phyloP scores from a whole-genome alignment of 2,113 vertebrate genomes.

The Brachirus orientalis region DNA sequence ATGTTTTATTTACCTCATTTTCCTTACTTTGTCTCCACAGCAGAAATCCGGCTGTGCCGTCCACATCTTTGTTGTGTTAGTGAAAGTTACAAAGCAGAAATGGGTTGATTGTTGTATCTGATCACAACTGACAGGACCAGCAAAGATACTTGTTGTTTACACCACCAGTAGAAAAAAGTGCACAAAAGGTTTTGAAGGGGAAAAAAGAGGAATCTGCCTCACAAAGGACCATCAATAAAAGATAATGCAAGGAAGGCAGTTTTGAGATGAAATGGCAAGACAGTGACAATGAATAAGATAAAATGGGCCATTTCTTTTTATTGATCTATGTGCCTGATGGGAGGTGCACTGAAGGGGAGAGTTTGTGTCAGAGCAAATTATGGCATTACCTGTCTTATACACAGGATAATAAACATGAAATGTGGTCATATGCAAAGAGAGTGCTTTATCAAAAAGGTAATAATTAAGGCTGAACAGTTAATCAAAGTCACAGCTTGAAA shows the following conservation, averaged over 20 bases:
- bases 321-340: conserved; percentile 24
- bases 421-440: not conserved
- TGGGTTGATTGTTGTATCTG: conserved; percentile 18
- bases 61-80: not conserved
- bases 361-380: conserved; percentile 1
- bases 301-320: conserved; percentile 46
- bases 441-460: too few relatives aligned
- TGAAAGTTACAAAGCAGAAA: conserved; percentile 7
- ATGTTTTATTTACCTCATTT: conserved; percentile 13
- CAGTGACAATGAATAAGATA: conserved; percentile 53
- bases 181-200: conserved; percentile 24
- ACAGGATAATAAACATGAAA: not conserved
- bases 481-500: too few relatives aligned
- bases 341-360: conserved; percentile 6
- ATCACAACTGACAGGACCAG: conserved; percentile 18
- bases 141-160: conserved; percentile 41
- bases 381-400: conserved; percentile 1
- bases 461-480: too few relatives aligned
- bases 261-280: conserved; percentile 21
- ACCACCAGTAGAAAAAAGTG: conserved; percentile 2
- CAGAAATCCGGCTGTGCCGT: not conserved
- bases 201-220: conserved; percentile 18
- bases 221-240: conserved; percentile 69
- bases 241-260: conserved; percentile 38
- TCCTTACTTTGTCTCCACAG: not conserved